Evolutionary conservation across 2,888 invertebrate species (phyloP), one percentile per base, ranked within the genome.

Genomic region (Macrosiphum euphorbiae): DNA sequence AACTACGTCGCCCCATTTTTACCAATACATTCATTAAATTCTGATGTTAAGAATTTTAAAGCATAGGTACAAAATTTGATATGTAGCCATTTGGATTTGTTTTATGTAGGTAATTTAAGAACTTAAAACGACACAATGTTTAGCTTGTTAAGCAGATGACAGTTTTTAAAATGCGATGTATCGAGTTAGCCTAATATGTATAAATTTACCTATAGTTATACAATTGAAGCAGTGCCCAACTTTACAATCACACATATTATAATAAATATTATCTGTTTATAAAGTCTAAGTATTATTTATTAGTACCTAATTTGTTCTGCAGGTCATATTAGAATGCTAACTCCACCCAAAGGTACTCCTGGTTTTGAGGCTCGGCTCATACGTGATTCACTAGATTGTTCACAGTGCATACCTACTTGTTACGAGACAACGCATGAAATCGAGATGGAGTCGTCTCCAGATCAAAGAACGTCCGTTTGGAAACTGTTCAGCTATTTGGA

Each of bases 401-500:
- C 95, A 41, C 94, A 94, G 44, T 95, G 95, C 67, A 90, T 94
- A 52, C 95, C 95, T 5, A 95, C 95, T 4, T 95, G 95, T 94
- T 95, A 95, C 91, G 95, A 95, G 94, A 95, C 95, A 1, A 94
- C 94, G 61, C 95, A 95, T 91, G 94, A 95, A 88, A 93, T 95
- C 26, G 95, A 95, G 92, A 92, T 95, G 41, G 94, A 94, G 26
- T 91, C 93, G 20, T 91, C 94, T 41, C 88, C 94, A 1, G 94
- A 95, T 61, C 92, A 95, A n/a, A 90, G 91, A 16, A 84, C 50
- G 26, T 52, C 92, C 24, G 91, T 90, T 1, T 88, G 67, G 88
- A 47, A 90, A 11, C 93, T 89, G 55, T 94, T 91, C 88, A 95
- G 95, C 16, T 95, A 95, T 91, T 92, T 95, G 47, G 95, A 95